Evolutionary conservation across 2,797 vertebrate genomes (phyloP).

Genomic region (Kryptolebias ocellatus): DNA sequence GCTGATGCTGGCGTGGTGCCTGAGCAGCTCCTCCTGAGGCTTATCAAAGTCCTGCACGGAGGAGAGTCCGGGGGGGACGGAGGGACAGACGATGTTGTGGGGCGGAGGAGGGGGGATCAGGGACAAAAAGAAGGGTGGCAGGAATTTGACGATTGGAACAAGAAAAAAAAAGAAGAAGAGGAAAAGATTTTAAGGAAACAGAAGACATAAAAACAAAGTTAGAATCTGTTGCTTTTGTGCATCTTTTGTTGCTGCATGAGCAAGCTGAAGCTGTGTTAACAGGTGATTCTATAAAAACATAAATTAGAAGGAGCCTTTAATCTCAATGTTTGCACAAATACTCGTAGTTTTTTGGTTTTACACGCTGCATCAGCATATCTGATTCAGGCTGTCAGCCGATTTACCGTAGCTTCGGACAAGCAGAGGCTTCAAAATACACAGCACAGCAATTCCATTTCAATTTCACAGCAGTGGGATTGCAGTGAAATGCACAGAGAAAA

Average conservation of each 20-base stretch:
- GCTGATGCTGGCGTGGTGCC: conserved; percentile 93
- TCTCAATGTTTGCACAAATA: conserved; percentile 19
- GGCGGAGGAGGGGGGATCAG: too few species aligned
- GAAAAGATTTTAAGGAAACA: conserved; percentile 18
- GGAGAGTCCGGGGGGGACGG: conserved; percentile 1
- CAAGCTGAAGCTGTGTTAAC: conserved; percentile 66
- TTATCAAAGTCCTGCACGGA: conserved; percentile 88
- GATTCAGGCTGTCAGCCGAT: conserved; percentile 32
- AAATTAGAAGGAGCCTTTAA: conserved; percentile 14
- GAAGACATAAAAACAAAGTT: conserved; percentile 22
- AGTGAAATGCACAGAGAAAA: conserved; percentile 35
- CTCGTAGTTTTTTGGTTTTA: conserved; percentile 17
- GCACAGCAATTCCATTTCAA: conserved; percentile 20
- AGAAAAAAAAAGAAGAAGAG: conserved; percentile 3
- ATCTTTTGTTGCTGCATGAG: conserved; percentile 29
- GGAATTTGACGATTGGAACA: conserved; percentile 7
- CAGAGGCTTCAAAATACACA: conserved; percentile 11
- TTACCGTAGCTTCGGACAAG: conserved; percentile 9
- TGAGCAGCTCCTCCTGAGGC: conserved; percentile 91
- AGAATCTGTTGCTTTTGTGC: conserved; percentile 6
- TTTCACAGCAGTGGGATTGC: conserved; percentile 39
- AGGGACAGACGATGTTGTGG: neutral
- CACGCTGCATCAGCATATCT: conserved; percentile 33
- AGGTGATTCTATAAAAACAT: conserved; percentile 33
- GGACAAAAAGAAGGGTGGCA: neutral